phyloP scores from a whole-genome alignment of 1,140 invertebrate species.

The Hylaeus anthracinus region DNA sequence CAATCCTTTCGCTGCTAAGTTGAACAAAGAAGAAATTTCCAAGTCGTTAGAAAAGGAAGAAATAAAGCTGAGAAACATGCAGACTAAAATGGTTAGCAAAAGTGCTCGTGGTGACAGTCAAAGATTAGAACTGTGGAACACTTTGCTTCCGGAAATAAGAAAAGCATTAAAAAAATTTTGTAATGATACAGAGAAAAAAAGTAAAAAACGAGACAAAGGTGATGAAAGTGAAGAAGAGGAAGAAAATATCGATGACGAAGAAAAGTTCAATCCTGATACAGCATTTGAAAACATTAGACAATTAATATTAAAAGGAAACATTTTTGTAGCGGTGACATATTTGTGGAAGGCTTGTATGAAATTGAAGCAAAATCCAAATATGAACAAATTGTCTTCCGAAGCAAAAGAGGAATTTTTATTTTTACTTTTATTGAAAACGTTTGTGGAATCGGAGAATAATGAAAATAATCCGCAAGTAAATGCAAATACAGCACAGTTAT shows the following conservation, averaged over 20 bases:
- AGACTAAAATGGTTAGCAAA: conserved; percentile 79
- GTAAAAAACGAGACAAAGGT: conserved; percentile 23
- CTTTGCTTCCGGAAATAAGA: conserved; percentile 74
- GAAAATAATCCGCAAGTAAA: conserved; percentile 11
- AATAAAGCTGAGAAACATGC: conserved; percentile 83
- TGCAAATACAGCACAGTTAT: conserved; percentile 20
- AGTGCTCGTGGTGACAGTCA: conserved; percentile 74
- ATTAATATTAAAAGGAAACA: conserved; percentile 72
- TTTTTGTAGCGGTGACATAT: conserved; percentile 69
- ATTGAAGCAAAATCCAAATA: conserved; percentile 62
- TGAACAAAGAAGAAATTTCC: conserved; percentile 83
- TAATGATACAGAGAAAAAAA: conserved; percentile 48
- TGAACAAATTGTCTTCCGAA: conserved; percentile 56
- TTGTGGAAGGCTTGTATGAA: conserved; percentile 64
- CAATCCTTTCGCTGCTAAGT: conserved; percentile 88
- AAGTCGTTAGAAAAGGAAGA: conserved; percentile 82
- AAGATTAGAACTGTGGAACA: conserved; percentile 77
- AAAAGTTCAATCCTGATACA: conserved; percentile 66
- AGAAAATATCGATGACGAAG: conserved; percentile 53
- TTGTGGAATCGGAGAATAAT: conserved; percentile 70
- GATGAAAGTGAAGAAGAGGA: conserved; percentile 45
- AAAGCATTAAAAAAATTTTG: conserved; percentile 76
- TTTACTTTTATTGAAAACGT: conserved; percentile 74
- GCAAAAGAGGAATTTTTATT: conserved; percentile 73
- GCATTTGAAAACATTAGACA: conserved; percentile 75